Conservation (phyloP, 2,113 vertebrate genomes). For the Brienomyrus longianalis region DNA sequence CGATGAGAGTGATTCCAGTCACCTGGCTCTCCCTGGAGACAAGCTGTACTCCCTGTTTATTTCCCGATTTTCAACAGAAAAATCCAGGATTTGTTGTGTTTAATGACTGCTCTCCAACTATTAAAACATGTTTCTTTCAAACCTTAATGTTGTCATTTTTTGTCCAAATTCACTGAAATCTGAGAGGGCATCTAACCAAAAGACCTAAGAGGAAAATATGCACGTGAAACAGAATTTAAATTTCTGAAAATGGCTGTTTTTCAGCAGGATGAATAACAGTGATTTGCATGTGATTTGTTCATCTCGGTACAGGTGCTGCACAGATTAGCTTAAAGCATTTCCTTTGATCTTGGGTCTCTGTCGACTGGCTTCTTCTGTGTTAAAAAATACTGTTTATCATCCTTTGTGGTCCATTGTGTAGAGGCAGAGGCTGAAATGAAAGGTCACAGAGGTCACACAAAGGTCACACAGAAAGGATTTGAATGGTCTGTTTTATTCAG, state of each 20-base stretch:
- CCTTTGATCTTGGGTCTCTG: not conserved
- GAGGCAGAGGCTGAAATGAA: not conserved
- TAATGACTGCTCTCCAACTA: not conserved
- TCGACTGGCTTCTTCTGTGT: not conserved
- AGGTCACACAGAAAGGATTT: not conserved
- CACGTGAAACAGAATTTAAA: not conserved
- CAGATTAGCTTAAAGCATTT: not conserved
- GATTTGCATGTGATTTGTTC: constrained; percentile 5
- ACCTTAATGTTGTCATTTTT: not conserved
- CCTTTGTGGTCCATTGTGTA: not conserved
- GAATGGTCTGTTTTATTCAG: not conserved
- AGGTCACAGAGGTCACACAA: not conserved
- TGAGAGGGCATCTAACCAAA: not conserved
- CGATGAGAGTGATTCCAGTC: not conserved
- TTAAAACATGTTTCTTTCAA: constrained; percentile 2
- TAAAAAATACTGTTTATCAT: not conserved
- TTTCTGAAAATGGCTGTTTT: not conserved
- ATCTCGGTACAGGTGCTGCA: not conserved
- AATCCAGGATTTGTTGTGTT: not conserved
- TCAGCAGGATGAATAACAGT: not conserved
- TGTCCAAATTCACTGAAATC: not conserved
- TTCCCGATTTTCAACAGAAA: not conserved
- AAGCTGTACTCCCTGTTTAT: not conserved
- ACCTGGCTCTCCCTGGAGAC: not conserved
- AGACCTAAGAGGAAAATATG: not conserved